Evolutionary conservation across 2,113 vertebrate species (phyloP).

Genomic region (Crypturellus undulatus): DNA sequence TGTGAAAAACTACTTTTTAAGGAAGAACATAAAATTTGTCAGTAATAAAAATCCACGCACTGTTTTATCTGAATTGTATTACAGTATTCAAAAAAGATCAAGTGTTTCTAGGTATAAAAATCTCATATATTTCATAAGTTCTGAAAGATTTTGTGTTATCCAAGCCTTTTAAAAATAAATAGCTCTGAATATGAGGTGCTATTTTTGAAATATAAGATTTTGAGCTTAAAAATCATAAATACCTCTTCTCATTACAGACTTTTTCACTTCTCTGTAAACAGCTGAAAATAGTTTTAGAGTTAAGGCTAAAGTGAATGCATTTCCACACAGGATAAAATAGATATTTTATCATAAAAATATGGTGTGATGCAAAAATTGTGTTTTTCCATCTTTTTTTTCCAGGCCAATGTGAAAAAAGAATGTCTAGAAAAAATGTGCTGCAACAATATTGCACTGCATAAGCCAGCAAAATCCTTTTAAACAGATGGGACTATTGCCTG

Average conservation of each 20-base stretch:
- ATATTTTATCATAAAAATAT: background rate
- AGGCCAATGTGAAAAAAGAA: background rate
- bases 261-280: background rate
- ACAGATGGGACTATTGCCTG: background rate
- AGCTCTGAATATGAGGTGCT: background rate
- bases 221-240: background rate
- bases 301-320: background rate
- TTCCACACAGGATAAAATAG: background rate
- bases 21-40: background rate
- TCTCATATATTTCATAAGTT: background rate
- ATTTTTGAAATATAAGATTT: background rate
- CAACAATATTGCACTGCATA: background rate
- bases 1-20: background rate
- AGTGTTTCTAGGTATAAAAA: background rate
- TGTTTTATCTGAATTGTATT: background rate
- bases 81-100: background rate
- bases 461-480: background rate
- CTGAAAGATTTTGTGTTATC: background rate
- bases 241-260: background rate
- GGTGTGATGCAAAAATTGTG: background rate
- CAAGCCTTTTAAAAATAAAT: background rate
- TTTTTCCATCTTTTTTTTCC: rapidly evolving
- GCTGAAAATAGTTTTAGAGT: background rate
- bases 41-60: background rate
- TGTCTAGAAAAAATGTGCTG: background rate